A percentile compares a stretch with the other conserved stretches of the same genome.
Evolutionary conservation across 2,888 invertebrate genomes (phyloP).

Genomic region (Biston stratarius): DNA sequence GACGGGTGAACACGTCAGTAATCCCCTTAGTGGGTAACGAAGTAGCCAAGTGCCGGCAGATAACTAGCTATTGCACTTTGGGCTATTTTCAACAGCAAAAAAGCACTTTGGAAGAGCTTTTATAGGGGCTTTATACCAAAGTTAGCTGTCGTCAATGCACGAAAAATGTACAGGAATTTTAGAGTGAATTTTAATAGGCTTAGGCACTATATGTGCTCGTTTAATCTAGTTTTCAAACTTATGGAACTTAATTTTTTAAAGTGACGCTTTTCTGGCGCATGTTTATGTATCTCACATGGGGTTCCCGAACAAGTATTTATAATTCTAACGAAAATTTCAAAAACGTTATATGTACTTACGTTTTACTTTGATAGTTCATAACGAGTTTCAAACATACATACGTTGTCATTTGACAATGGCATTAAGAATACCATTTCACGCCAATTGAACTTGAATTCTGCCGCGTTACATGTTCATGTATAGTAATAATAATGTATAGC

Average conservation of each 20-base stretch:
- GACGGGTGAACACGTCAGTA: conserved; percentile 55
- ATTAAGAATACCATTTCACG: no score
- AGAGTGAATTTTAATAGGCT: conserved; percentile 26
- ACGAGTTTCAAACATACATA: no score
- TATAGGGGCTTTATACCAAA: conserved; percentile 23
- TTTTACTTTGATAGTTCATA: no score
- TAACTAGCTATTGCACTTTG: conserved; percentile 69
- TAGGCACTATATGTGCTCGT: conserved; percentile 15
- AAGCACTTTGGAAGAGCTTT: conserved; percentile 32
- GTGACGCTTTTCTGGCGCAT: background rate
- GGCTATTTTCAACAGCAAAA: conserved; percentile 48
- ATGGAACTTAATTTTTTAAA: background rate
- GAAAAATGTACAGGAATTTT: conserved; percentile 27
- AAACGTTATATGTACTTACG: no score
- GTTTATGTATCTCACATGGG: no score
- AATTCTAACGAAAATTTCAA: no score
- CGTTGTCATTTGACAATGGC: no score
- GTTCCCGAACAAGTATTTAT: no score
- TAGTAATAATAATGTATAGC: no score
- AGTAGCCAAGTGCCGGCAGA: conserved; percentile 66
- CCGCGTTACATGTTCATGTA: no score
- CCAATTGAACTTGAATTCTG: no score
- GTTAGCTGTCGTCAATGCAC: conserved; percentile 28
- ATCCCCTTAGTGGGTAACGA: conserved; percentile 78
- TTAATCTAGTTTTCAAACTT: conserved; percentile 6